Conservation (phyloP, 2,797 vertebrate species). For the Microcaecilia unicolor region DNA sequence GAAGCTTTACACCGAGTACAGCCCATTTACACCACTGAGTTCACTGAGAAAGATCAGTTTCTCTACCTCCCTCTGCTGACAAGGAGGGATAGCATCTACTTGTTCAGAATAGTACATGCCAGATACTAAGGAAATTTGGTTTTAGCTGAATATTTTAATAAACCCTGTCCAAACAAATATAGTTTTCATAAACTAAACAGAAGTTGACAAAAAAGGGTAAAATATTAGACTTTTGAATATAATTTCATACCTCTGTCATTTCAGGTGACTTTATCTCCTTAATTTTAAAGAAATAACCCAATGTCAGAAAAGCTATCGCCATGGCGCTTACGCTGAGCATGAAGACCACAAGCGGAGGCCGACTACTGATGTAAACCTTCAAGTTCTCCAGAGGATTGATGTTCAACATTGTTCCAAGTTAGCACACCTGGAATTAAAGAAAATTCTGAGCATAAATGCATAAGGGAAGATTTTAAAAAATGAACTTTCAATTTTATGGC, state of each 20-base stretch:
- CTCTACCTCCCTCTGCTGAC: too few relatives aligned
- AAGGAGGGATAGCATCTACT: too few relatives aligned
- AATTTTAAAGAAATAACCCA: slow-evolving; percentile 98
- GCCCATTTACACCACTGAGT: too few relatives aligned
- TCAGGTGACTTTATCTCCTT: slow-evolving; percentile 97
- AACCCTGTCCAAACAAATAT: too few relatives aligned
- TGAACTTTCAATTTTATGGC: too few relatives aligned
- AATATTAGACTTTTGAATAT: not conserved
- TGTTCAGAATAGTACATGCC: too few relatives aligned
- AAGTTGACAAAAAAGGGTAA: not conserved
- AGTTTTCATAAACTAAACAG: too few relatives aligned
- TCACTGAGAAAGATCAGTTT: too few relatives aligned
- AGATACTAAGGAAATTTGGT: too few relatives aligned
- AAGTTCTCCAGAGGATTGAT: slow-evolving; percentile 92
- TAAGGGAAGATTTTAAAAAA: too few relatives aligned
- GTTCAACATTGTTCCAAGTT: slow-evolving; percentile 56
- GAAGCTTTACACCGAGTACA: too few relatives aligned
- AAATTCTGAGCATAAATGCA: not conserved
- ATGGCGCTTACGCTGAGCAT: slow-evolving; percentile 97
- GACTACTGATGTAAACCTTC: slow-evolving; percentile 83
- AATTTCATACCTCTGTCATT: slow-evolving; percentile 75
- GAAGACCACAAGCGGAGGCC: slow-evolving; percentile 93
- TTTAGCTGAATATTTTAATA: too few relatives aligned
- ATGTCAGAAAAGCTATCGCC: slow-evolving; percentile 93
- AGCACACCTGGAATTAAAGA: slow-evolving; percentile 62